Percentiles rank a stretch among this genome's conserved stretches.
Evolutionary conservation across 1,140 invertebrate species (phyloP).

Genomic region (Caerostris extrusa): DNA sequence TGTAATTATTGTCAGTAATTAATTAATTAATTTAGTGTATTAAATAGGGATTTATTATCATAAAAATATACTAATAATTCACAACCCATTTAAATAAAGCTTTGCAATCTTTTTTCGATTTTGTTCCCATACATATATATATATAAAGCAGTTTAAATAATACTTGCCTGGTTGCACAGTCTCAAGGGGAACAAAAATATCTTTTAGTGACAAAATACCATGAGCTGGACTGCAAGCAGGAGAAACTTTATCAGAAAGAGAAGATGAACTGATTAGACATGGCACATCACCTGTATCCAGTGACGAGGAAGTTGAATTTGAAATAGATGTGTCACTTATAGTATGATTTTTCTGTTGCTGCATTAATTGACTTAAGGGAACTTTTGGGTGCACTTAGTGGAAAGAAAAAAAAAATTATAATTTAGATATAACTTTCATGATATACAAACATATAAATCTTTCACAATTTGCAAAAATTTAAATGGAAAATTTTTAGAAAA

Average conservation of each 20-base stretch:
- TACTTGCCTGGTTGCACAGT: slow-evolving; percentile 87
- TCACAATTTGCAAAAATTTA: no score
- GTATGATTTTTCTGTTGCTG: slow-evolving; percentile 66
- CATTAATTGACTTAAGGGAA: slow-evolving; percentile 87
- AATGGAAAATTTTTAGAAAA: no score
- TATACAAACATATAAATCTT: no score
- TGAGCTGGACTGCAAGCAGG: slow-evolving; percentile 79
- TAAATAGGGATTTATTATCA: no score
- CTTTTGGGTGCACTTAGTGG: slow-evolving; percentile 82
- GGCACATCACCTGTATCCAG: neutral
- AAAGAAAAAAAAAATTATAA: slow-evolving; percentile 79
- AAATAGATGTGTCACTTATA: slow-evolving; percentile 37
- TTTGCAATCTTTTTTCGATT: no score
- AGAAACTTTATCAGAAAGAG: slow-evolving; percentile 69
- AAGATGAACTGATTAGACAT: slow-evolving; percentile 78
- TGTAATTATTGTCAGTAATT: slow-evolving; percentile 20
- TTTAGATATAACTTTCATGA: no score
- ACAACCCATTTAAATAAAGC: no score
- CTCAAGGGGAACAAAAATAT: slow-evolving; percentile 89
- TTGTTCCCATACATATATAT: no score
- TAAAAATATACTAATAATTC: no score
- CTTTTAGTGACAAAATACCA: slow-evolving; percentile 83
- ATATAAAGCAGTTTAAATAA: neutral
- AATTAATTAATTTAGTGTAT: no score
- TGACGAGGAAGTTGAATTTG: neutral